Base-by-base conservation (phyloP, 2,797 vertebrate genomes). In the Gouania willdenowi region DNA sequence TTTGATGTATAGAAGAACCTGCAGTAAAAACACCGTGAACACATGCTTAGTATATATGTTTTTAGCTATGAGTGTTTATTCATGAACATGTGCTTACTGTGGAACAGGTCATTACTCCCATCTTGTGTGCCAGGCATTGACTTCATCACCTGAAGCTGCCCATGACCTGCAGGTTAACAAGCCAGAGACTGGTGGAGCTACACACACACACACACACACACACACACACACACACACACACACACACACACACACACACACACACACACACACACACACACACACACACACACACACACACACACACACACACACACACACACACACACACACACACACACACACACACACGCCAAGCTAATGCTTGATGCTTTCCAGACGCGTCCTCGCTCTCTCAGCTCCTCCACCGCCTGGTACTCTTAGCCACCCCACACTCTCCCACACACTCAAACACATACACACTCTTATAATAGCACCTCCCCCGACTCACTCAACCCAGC, bases 361-460 rank as follows among this genome's bases (percentile, higher is more conserved):
- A 6, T 27, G 42, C 47, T 73, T 84, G 84, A 86, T 85, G 72
- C 65, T 84, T 86, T 83, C 78, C 82, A 86, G 84, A 81, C 57
- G 41, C 27, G 10, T 65, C 28, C 60, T 37, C 52, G n/a, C 55
- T 53, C 62, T 24, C 40, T 36, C 64, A 60, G 75, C 64, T 71
- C 61, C 57, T 66, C 33, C 69, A 64, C 68, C 1, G 66, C 78
- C 70, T 77, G 76, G 73, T 71, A 82, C 66, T 61, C 55, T 53
- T 18, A 1, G 59, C 40, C 38, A 43, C 48, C 47, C 24, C n/a
- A 19, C 43, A 65, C 43, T 24, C 43, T 62, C 71, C 24, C 59
- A 51, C 62, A 33, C 22, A 51, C 30, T 26, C 32, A 34, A 28
- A 42, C 36, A 34, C 15, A 26, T 8, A 8, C 21, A 41, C 31